These are phyloP conservation scores for Erythrocercus mccallii DNA, from an alignment of 2,113 vertebrate species.

Conservation along the genomic window DNA sequence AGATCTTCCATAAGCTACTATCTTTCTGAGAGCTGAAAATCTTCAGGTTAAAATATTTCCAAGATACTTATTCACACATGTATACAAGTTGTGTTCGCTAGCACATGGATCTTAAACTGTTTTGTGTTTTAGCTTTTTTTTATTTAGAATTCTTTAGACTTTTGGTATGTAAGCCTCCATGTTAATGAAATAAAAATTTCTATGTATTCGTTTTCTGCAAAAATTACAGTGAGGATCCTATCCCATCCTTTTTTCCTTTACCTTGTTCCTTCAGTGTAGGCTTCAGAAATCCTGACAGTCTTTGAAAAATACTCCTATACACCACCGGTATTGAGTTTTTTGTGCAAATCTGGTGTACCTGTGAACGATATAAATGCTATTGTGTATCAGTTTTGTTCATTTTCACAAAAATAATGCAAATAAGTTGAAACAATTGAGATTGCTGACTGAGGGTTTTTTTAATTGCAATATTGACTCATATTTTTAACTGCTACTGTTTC, in stretches of 20 bases:
- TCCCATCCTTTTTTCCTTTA: background rate
- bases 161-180: background rate
- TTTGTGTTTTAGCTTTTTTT: background rate
- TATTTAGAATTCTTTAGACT: background rate
- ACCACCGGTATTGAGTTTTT: background rate
- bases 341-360: background rate
- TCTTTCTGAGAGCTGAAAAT: background rate
- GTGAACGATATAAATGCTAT: background rate
- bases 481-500: background rate
- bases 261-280: background rate
- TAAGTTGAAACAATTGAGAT: background rate
- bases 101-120: background rate
- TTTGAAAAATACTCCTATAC: background rate
- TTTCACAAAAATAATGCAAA: background rate
- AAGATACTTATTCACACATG: background rate
- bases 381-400: background rate
- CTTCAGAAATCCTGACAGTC: background rate
- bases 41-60: background rate
- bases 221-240: background rate
- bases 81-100: background rate
- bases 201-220: background rate
- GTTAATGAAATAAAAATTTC: background rate
- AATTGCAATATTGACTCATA: background rate
- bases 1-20: background rate
- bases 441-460: background rate